Conservation (phyloP, 2,113 vertebrate species). For the Larimichthys polyactis region DNA sequence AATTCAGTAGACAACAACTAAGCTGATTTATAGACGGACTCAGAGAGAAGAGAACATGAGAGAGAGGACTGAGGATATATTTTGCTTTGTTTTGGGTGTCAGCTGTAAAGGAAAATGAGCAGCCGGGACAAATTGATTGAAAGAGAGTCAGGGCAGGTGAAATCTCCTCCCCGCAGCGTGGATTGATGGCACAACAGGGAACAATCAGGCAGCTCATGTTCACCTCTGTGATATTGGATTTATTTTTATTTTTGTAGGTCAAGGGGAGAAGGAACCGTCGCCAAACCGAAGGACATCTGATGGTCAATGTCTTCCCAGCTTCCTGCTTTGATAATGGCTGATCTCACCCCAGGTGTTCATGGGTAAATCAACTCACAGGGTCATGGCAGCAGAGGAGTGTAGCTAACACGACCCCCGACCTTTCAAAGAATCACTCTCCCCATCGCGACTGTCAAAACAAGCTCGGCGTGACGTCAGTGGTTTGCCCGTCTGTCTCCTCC, state of each 20-base stretch:
- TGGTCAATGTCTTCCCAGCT: not conserved
- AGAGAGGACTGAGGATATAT: not conserved
- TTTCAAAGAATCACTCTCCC: slow-evolving; percentile 38
- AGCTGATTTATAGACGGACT: not conserved
- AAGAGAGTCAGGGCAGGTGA: slow-evolving; percentile 36
- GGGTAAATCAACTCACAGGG: slow-evolving; percentile 24
- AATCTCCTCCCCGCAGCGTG: slow-evolving; percentile 20
- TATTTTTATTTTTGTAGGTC: slow-evolving; percentile 34
- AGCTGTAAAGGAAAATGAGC: slow-evolving; percentile 51
- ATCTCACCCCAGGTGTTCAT: slow-evolving; percentile 30
- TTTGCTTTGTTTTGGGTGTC: slow-evolving; percentile 28
- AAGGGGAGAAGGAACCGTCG: not conserved
- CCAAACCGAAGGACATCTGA: slow-evolving; percentile 8
- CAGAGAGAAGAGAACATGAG: not conserved
- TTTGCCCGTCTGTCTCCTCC: not conserved
- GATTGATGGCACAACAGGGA: slow-evolving; percentile 66
- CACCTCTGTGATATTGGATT: slow-evolving; percentile 29
- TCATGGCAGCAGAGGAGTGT: slow-evolving; percentile 41
- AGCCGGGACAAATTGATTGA: slow-evolving; percentile 58
- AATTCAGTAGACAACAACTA: not conserved
- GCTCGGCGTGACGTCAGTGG: not conserved
- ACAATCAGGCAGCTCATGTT: slow-evolving; percentile 46
- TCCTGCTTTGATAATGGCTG: slow-evolving; percentile 26
- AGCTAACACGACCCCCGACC: slow-evolving; percentile 45
- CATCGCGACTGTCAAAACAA: slow-evolving; percentile 37